Evolutionary conservation across 2,888 invertebrate genomes (phyloP), one percentile per base, ranked within the genome.

Genomic region (Pterobdella sp.): DNA sequence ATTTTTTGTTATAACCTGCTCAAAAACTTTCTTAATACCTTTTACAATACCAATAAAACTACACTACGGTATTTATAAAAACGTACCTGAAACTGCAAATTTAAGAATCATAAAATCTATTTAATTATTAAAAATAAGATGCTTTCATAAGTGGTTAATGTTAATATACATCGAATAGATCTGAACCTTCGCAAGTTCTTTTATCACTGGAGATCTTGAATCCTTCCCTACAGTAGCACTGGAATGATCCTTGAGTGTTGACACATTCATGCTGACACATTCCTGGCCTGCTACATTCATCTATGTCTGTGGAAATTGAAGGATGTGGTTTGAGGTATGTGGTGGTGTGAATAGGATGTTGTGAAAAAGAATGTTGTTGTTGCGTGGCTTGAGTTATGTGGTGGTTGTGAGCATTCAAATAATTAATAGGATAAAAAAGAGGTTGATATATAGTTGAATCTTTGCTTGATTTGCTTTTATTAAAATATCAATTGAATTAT

Each of bases 191-290:
- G 78, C 86, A 86, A 4, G 81, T 81, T 86, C 89, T 87, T 80
- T 91, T 91, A 79, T 91, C 90, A 1, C 84, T 78, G 67, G 88
- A 88, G 0, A 96, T 85, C 31, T 89, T 87, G 84, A 90, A 97
- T 0, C 97, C 97, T 0, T 88, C 84, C 70, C 90, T 88, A 80
- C 97, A 97, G 10, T 89, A 87, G 82, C 97, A 97, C 70, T 90
- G 88, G 84, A 91, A 94, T 0, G 91, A 88, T 0, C 96, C 96
- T 89, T 91, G 92, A 0, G 90, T 88, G 82, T 97, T 97, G 74
- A 91, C 87, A 81, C 96, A 97, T 42, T 87, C 88, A 77, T 96
- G 95, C 79, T 93, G 90, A 79, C 96, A 97, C 0, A 89, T 68
- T 73, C 79, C 78, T 76, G 80, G 74, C 56, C 81, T 76, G 29